Conservation (phyloP, 2,113 vertebrate genomes). For the Acrocephalus kingi region DNA sequence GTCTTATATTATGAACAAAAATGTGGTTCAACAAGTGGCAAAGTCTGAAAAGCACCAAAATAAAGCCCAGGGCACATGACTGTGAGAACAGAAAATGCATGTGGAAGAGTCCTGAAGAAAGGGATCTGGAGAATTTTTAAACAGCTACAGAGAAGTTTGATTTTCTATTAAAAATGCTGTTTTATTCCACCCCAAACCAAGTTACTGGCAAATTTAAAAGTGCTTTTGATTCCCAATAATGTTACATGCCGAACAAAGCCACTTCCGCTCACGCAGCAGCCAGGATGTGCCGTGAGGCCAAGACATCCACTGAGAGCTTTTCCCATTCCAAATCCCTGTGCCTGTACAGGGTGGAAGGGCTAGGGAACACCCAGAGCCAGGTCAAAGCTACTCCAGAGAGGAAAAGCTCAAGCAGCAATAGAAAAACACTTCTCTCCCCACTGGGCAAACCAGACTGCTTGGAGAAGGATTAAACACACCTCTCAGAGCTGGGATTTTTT, state of each 20-base stretch:
- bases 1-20: background rate
- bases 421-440: background rate
- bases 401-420: background rate
- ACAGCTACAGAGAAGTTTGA: background rate
- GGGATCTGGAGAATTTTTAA: background rate
- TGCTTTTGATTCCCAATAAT: background rate
- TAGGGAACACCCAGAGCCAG: background rate
- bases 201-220: background rate
- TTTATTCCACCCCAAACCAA: background rate
- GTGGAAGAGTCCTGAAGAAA: background rate
- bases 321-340: background rate
- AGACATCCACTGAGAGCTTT: background rate
- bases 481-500: background rate
- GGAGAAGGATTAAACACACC: background rate
- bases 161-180: background rate
- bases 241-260: background rate
- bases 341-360: background rate
- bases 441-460: background rate
- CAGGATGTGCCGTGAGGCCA: background rate
- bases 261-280: background rate
- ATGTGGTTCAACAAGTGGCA: background rate
- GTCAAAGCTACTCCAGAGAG: background rate
- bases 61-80: background rate
- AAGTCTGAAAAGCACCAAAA: background rate
- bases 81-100: accelerated